These are phyloP conservation scores for Drosophila yooni DNA, from an alignment of 2,888 invertebrate genomes.

Conservation along the genomic window DNA sequence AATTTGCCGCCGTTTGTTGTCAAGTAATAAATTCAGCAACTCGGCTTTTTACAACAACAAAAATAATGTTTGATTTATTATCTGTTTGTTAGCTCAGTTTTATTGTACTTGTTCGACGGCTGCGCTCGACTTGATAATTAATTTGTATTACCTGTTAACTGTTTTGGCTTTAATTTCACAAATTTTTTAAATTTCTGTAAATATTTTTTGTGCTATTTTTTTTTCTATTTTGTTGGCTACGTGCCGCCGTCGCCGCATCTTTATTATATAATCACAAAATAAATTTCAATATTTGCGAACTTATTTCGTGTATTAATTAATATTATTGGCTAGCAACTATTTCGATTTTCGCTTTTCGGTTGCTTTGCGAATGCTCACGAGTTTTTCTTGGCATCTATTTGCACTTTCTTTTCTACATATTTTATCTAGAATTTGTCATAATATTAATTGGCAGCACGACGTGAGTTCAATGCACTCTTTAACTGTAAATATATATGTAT, in stretches of 20 bases:
- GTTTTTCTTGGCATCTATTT: constrained; percentile 46
- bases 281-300: constrained; percentile 11
- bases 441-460: constrained; percentile 26
- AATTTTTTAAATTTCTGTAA: constrained; percentile 14
- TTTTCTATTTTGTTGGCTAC: constrained; percentile 31
- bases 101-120: neutral
- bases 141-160: neutral
- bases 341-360: constrained; percentile 5
- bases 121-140: constrained; percentile 17
- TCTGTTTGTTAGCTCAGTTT: constrained; percentile 9
- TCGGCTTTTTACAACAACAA: constrained; percentile 3
- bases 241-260: constrained; percentile 26
- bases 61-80: constrained; percentile 16
- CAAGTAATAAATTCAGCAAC: constrained; percentile 16
- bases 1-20: constrained; percentile 29
- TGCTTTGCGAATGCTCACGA: constrained; percentile 38
- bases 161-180: constrained; percentile 22
- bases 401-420: constrained; percentile 12
- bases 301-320: constrained; percentile 21
- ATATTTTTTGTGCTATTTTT: neutral
- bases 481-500: neutral
- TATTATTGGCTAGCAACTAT: constrained; percentile 7
- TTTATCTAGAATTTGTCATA: constrained; percentile 9
- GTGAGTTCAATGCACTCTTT: constrained; percentile 60
- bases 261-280: constrained; percentile 22